Conservation (phyloP, 1,140 invertebrate species). For the Drosophila santomea region DNA sequence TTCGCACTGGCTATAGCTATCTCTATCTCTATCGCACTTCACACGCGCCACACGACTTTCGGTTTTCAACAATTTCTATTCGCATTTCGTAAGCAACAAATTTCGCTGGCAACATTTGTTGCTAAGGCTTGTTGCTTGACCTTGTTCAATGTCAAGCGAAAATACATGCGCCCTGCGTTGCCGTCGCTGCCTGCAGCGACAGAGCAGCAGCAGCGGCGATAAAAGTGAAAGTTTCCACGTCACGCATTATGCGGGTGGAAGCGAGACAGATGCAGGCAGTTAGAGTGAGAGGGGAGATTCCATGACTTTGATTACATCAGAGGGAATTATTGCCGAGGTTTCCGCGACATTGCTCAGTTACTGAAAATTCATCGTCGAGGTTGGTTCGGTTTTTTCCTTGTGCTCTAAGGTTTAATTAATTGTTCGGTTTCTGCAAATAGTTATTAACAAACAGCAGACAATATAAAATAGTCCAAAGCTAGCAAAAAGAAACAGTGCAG, state of each 20-base stretch:
- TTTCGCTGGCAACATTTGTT: conserved; percentile 42
- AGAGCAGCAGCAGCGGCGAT: conserved; percentile 14
- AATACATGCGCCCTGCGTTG: conserved; percentile 55
- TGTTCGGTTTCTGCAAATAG: not conserved
- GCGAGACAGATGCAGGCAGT: not conserved
- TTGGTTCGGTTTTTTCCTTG: conserved; percentile 45
- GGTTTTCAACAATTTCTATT: conserved; percentile 38
- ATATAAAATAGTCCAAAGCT: not conserved
- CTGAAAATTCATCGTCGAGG: conserved; percentile 61
- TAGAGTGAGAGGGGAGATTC: conserved; percentile 4
- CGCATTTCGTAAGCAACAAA: conserved; percentile 65
- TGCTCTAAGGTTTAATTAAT: not conserved
- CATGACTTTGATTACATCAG: conserved; percentile 71
- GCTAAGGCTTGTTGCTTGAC: conserved; percentile 56
- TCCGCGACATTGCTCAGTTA: conserved; percentile 56
- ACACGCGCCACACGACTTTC: conserved; percentile 42
- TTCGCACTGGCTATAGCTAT: conserved; percentile 11
- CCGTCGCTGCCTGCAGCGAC: conserved; percentile 11
- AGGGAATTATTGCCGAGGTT: conserved; percentile 18
- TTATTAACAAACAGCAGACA: not conserved
- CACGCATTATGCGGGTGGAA: conserved; percentile 40
- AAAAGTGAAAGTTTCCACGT: conserved; percentile 76
- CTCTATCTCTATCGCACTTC: conserved; percentile 4
- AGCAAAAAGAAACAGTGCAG: not conserved
- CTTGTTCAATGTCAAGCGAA: conserved; percentile 75